Percentiles rank a stretch among this genome's conserved stretches.
Conservation (phyloP, 2,113 vertebrate genomes). For the Cervus canadensis region DNA sequence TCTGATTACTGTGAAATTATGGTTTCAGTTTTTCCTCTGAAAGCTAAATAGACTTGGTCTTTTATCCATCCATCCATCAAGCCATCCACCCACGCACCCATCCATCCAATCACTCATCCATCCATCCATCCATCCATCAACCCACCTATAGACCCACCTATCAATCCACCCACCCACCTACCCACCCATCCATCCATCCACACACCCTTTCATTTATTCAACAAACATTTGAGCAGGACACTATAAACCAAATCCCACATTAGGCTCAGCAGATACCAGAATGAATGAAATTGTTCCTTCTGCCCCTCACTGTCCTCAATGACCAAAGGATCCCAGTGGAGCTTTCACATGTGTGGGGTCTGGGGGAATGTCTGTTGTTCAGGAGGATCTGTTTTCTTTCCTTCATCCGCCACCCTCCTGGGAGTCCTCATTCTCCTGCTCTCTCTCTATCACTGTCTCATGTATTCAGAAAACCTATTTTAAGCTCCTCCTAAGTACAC, state of each 20-base stretch:
- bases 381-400: neutral
- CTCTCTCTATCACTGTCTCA: neutral
- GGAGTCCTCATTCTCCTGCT: neutral
- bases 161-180: too few relatives aligned
- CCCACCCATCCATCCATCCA: neutral
- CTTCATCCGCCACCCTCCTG: neutral
- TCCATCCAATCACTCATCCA: neutral
- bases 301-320: neutral
- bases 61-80: neutral
- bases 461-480: neutral
- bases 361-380: neutral
- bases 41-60: neutral
- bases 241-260: neutral
- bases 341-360: accelerated
- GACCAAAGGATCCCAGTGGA: neutral
- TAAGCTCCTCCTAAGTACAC: neutral
- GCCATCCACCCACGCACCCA: too few relatives aligned
- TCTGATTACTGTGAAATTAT: neutral
- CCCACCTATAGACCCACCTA: accelerated
- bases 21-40: neutral
- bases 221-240: neutral
- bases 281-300: neutral
- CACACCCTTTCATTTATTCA: neutral
- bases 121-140: neutral
- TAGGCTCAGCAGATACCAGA: neutral